phyloP scores from a whole-genome alignment of 2,888 invertebrate species.

The Ellobium chinense region DNA sequence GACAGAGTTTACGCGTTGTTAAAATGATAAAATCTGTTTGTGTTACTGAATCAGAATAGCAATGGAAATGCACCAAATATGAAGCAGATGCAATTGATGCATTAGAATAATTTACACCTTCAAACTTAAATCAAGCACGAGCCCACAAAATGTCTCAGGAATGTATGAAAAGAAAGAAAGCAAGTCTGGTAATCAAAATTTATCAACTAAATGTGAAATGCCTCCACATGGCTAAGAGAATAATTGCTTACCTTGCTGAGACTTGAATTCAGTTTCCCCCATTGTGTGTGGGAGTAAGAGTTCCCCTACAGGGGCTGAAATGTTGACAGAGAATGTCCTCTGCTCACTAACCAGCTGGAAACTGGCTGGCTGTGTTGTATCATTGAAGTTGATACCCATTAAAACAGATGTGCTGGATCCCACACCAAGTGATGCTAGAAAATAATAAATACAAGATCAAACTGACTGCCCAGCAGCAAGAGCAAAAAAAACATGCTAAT shows the following conservation, averaged over 20 bases:
- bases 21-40: too few relatives aligned
- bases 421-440: constrained; percentile 82
- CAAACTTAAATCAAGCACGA: too few relatives aligned
- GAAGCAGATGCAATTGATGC: too few relatives aligned
- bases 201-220: not conserved
- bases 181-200: not conserved
- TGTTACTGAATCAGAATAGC: too few relatives aligned
- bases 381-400: constrained; percentile 94
- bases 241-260: constrained; percentile 70
- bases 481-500: too few relatives aligned
- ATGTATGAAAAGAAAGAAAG: too few relatives aligned
- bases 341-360: constrained; percentile 84
- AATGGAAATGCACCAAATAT: too few relatives aligned
- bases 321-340: constrained; percentile 70
- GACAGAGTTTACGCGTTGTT: too few relatives aligned
- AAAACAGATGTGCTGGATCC: constrained; percentile 85
- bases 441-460: too few relatives aligned
- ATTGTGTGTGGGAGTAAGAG: constrained; percentile 89
- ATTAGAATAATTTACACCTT: too few relatives aligned
- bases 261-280: constrained; percentile 84
- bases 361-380: constrained; percentile 92
- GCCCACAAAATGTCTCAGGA: too few relatives aligned
- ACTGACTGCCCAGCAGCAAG: too few relatives aligned
- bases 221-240: not conserved
- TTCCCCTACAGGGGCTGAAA: constrained; percentile 93